Evolutionary conservation across 2,113 vertebrate species (phyloP), one percentile per base, ranked within the genome.

Genomic region (Capricornis sumatraensis): DNA sequence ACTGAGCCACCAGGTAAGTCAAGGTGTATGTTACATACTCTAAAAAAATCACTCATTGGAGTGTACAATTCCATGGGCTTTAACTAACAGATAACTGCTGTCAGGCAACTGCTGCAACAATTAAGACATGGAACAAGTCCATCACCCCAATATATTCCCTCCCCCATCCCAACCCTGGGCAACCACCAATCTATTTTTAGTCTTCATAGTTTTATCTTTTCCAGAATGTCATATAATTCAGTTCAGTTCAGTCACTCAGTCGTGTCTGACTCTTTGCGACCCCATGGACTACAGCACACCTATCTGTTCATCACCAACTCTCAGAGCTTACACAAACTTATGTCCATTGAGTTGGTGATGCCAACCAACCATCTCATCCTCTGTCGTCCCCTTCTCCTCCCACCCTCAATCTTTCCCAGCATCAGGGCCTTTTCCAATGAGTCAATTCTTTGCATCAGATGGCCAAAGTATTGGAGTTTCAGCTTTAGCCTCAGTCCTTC

Each of bases 251-350:
- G n/a, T 71, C 64, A 67, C 17, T 67, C 64, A 71, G n/a, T 36
- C 2, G 0, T 71, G 64, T 21, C n/a, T 0, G 1, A 71, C 17
- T 36, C 17, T 71, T 71, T 71, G 17, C 1, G 0, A 36, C 17
- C n/a, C 64, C 17, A 71, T 36, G 17, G 64, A 21, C 64, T 21
- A 19, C n/a, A 71, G n/a, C n/a, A 71, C 17, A 0, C 64, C 8
- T 21, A 71, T 71, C 64, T 36, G 64, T 71, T 17, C 64, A 21
- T 36, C 4, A 36, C 64, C 64, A 71, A 5, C n/a, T 71, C 17
- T 71, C 64, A 36, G 64, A 36, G 64, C 64, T 71, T 71, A 71
- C 64, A 71, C n/a, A 71, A 36, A 71, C 64, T 71, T n/a, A 21
- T 21, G 64, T 21, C 64, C 64, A 71, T 36, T 36, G 64, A 67